Conservation (phyloP, 2,888 invertebrate genomes). For the Seira ritae region DNA sequence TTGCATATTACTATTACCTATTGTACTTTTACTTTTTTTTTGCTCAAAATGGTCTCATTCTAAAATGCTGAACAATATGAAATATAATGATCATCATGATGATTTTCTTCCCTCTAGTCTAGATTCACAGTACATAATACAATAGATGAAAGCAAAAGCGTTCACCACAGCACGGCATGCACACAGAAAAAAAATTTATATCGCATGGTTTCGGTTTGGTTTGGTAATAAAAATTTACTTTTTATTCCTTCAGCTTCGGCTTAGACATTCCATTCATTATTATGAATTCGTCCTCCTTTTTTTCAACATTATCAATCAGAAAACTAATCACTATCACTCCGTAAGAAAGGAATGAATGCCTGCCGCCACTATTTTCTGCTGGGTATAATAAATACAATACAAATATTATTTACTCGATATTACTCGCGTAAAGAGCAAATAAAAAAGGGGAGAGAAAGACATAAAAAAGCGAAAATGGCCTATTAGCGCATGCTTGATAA, state of each 20-base stretch:
- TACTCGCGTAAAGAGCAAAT: slow-evolving; percentile 6
- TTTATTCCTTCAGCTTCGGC: background rate
- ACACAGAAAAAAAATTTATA: background rate
- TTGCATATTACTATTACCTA: too few species aligned
- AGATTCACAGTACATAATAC: too few species aligned
- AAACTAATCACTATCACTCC: background rate
- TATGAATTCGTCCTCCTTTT: background rate
- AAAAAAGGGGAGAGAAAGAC: slow-evolving; percentile 12
- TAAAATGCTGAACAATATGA: too few species aligned
- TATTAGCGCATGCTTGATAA: slow-evolving; percentile 44
- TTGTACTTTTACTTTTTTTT: slow-evolving; percentile 19
- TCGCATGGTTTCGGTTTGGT: background rate
- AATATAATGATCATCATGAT: background rate
- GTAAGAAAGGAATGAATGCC: too few species aligned
- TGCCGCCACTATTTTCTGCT: background rate
- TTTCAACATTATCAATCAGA: slow-evolving; percentile 16
- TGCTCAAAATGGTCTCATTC: too few species aligned
- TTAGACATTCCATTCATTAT: background rate
- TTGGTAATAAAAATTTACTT: background rate
- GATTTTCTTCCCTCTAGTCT: background rate
- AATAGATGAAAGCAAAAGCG: slow-evolving; percentile 13
- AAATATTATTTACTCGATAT: background rate
- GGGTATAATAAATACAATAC: background rate
- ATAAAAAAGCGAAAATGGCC: slow-evolving; percentile 38
- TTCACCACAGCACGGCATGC: background rate